Evolutionary conservation across 2,113 vertebrate species (phyloP).

Genomic region (Hassar affinis): DNA sequence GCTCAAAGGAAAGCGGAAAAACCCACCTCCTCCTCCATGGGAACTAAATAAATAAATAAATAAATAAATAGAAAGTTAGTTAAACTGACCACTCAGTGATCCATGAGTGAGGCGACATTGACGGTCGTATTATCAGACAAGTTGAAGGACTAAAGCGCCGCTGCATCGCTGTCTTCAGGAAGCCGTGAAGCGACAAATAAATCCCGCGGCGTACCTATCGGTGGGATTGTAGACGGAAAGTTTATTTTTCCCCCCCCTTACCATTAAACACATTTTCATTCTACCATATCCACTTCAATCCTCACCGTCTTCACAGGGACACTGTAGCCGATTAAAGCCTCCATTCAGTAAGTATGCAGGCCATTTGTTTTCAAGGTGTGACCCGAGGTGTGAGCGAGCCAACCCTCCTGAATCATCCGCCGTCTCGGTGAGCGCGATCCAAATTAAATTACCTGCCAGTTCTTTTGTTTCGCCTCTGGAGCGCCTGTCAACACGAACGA

Average conservation of each 20-base stretch:
- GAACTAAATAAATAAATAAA: neutral
- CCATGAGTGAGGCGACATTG: no score
- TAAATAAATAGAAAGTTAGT: neutral
- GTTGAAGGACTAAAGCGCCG: neutral
- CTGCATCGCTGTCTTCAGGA: neutral
- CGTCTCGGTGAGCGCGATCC: constrained; percentile 37
- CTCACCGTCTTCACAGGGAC: neutral
- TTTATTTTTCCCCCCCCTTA: no score
- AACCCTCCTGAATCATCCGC: constrained; percentile 16
- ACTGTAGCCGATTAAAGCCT: constrained; percentile 7
- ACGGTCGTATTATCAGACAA: neutral
- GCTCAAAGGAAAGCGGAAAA: neutral
- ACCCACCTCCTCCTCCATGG: neutral
- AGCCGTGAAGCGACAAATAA: neutral
- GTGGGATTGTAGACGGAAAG: neutral
- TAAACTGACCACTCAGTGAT: neutral
- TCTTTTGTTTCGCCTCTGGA: constrained; percentile 44
- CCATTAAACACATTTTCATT: no score
- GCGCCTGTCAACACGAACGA: constrained; percentile 38
- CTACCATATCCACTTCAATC: no score
- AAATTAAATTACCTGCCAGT: constrained; percentile 51
- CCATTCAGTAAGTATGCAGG: neutral
- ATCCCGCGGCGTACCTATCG: no score
- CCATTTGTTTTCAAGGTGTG: constrained; percentile 19
- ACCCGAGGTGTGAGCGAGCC: constrained; percentile 13